phyloP scores from a whole-genome alignment of 2,113 vertebrate genomes.

The Passer montanus region DNA sequence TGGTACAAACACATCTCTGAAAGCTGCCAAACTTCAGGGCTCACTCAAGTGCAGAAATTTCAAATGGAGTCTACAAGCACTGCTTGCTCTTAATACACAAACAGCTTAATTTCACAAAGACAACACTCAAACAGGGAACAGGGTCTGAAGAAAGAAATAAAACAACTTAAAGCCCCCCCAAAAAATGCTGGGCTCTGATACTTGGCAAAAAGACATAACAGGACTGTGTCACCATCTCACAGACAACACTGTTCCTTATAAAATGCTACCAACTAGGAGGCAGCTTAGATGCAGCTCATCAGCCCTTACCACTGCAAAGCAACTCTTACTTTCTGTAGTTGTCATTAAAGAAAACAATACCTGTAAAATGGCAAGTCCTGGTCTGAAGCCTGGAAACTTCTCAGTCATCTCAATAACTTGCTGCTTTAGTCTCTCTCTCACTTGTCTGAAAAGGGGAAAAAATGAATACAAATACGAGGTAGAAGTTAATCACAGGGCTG shows the following conservation, averaged over 20 bases:
- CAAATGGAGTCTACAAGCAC: neutral
- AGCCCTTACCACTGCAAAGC: neutral
- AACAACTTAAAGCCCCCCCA: fast-evolving
- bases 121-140: neutral
- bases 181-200: neutral
- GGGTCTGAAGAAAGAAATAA: neutral
- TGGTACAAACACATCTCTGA: neutral
- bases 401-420: conserved; percentile 86
- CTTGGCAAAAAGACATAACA: neutral
- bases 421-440: conserved; percentile 85
- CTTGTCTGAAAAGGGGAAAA: conserved; percentile 76
- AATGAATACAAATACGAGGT: neutral
- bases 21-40: neutral
- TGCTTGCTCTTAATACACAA: neutral
- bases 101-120: neutral
- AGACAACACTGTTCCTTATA: neutral
- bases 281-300: neutral
- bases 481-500: neutral
- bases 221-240: neutral
- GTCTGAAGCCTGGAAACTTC: conserved; percentile 84
- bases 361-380: conserved; percentile 94
- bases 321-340: neutral
- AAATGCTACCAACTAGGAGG: neutral
- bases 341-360: conserved; percentile 65
- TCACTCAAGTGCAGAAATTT: neutral